phyloP scores from a whole-genome alignment of 2,888 invertebrate species.

The Dasypogon diadema region DNA sequence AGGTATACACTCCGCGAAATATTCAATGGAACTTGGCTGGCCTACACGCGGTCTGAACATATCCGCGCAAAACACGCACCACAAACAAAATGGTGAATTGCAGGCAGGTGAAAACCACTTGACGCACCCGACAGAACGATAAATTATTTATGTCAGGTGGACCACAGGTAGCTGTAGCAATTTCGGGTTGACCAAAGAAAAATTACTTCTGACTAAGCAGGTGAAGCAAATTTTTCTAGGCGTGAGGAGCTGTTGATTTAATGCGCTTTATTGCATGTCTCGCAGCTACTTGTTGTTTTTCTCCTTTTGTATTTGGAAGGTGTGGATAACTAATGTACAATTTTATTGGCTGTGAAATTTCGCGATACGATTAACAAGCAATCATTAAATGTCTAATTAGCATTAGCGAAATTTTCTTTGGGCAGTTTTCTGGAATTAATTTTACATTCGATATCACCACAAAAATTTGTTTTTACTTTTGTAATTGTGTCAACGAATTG shows the following conservation, averaged over 20 bases:
- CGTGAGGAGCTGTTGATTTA: slow-evolving; percentile 21
- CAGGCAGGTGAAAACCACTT: slow-evolving; percentile 26
- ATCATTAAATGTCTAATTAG: slow-evolving; percentile 9
- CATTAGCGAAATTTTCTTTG: not conserved
- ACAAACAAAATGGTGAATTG: not conserved
- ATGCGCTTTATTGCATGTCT: not conserved
- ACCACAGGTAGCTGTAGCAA: slow-evolving; percentile 24
- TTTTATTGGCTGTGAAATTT: not conserved
- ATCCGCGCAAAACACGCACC: not conserved
- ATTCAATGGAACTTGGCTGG: not conserved
- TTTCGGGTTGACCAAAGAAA: not conserved
- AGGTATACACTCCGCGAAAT: not conserved
- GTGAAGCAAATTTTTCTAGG: not conserved
- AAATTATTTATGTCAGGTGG: slow-evolving; percentile 28
- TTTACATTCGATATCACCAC: no score
- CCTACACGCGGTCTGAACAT: not conserved
- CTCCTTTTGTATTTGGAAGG: no score
- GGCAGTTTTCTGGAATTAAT: no score
- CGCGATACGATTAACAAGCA: not conserved
- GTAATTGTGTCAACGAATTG: no score
- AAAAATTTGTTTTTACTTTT: no score
- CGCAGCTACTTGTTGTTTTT: slow-evolving; percentile 5
- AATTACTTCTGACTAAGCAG: not conserved
- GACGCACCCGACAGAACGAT: slow-evolving; percentile 10
- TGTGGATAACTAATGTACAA: not conserved